Conservation (phyloP, 2,888 invertebrate species). For the Dynastes maya region DNA sequence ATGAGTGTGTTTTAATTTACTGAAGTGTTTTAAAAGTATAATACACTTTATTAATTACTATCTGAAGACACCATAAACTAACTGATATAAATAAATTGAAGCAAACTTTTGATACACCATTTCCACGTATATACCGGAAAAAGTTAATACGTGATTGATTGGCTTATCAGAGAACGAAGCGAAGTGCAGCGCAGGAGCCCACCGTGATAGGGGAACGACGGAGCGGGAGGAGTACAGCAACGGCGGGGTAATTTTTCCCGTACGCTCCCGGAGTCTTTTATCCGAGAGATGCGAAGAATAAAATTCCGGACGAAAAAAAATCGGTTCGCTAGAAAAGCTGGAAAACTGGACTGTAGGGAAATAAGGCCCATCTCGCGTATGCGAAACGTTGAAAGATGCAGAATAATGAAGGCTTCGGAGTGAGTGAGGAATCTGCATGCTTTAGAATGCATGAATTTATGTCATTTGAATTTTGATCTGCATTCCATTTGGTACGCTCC, state of each 20-base stretch:
- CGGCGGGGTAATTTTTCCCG: constrained; percentile 54
- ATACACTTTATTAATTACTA: too few species aligned
- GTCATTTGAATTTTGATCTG: constrained; percentile 58
- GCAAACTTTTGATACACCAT: constrained; percentile 24
- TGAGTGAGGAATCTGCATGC: constrained; percentile 68
- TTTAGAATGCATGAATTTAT: constrained; percentile 70
- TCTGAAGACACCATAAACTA: neutral
- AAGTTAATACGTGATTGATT: constrained; percentile 45
- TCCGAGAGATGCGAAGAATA: constrained; percentile 62
- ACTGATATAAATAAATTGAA: constrained; percentile 24
- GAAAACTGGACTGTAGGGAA: constrained; percentile 67
- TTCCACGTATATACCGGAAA: constrained; percentile 7
- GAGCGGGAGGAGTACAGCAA: constrained; percentile 49
- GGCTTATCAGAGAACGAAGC: constrained; percentile 32
- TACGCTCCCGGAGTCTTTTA: constrained; percentile 61
- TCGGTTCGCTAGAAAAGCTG: constrained; percentile 61
- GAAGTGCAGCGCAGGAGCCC: neutral
- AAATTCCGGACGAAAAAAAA: constrained; percentile 62
- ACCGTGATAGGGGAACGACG: neutral
- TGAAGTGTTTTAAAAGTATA: too few species aligned
- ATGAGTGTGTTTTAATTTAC: too few species aligned
- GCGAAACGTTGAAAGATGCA: constrained; percentile 69
- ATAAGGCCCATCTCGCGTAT: constrained; percentile 66
- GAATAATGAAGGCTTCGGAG: constrained; percentile 65
- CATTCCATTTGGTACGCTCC: constrained; percentile 43